Conservation (phyloP, 2,888 invertebrate species). For the Quadroppia sp. region DNA sequence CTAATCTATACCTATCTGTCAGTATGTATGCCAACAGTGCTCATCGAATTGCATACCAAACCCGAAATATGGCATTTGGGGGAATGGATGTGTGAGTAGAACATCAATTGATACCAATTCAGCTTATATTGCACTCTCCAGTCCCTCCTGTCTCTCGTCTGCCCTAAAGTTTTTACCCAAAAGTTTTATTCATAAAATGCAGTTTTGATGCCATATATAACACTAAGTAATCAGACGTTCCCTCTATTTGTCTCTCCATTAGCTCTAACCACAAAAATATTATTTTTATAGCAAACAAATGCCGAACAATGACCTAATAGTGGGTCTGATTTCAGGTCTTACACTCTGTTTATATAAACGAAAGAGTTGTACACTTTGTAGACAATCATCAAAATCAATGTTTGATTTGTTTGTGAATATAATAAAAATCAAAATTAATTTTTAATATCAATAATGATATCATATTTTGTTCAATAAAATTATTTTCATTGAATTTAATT, state of each 20-base stretch:
- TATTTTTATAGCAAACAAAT: too few species aligned
- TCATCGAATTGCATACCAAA: constrained; percentile 86
- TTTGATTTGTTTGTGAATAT: too few species aligned
- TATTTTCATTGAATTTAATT: too few species aligned
- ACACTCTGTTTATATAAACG: too few species aligned
- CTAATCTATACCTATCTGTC: background rate
- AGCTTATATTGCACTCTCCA: background rate
- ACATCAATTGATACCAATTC: background rate
- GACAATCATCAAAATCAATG: too few species aligned
- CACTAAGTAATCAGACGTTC: background rate
- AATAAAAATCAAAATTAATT: too few species aligned
- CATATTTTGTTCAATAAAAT: too few species aligned
- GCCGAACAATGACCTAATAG: too few species aligned
- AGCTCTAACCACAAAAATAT: too few species aligned
- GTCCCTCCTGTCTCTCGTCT: background rate
- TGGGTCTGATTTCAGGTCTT: too few species aligned
- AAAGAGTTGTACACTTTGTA: too few species aligned
- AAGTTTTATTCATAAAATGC: background rate
- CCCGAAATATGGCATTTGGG: constrained; percentile 91
- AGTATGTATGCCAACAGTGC: constrained; percentile 85
- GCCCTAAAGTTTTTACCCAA: background rate
- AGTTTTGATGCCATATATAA: background rate
- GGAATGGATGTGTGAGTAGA: constrained; percentile 78
- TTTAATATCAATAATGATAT: too few species aligned
- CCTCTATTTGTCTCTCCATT: background rate